Base-by-base conservation (phyloP, 2,113 vertebrate species). In the Paramormyrops kingsleyae region DNA sequence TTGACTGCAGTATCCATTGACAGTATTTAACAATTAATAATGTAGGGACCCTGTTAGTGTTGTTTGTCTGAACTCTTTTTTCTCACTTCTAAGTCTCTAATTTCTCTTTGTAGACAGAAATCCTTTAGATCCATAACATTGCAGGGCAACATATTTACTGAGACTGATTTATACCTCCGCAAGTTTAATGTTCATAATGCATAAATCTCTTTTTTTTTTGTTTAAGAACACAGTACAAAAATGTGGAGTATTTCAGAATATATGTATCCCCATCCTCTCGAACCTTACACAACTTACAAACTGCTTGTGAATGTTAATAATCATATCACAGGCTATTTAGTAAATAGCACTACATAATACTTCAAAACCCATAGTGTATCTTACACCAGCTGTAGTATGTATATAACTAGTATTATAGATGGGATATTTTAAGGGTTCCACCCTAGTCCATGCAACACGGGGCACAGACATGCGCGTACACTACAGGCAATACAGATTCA, bases 61-160 rank as follows among this genome's bases (percentile, higher is more conserved):
- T 95, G 80, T 96, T 97, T 97, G 97, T 96, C 97, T 97, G 97
- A 97, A 97, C 96, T 97, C 95, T 95, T 97, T 97, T 98, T 97
- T 97, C 97, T 96, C 97, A 97, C 97, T 97, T 98, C 97, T 96
- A 97, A 97, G 97, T 96, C 94, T 96, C 97, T 97, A 98, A 98
- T 98, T 98, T 98, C 97, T 99, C 98, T 97, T 97, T 95, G 96
- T 97, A 97, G 97, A 98, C 97, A 98, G 97, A 97, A 98, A 99
- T 99, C 97, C 97, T 98, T 97, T 98, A 98, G 98, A 96, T 94
- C 97, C 96, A 97, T 98, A 98, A 97, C 98, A 96, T 97, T 97
- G 97, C 95, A 94, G 97, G 97, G 97, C 97, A 97, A 98, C 96
- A 97, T 97, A 97, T 98, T 98, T 98, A 98, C 97, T 96, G 97